These are phyloP conservation scores for Apostichopus parvimensis DNA, from an alignment of 35 echinoderm and acorn worm genomes.

Conservation along the genomic window DNA sequence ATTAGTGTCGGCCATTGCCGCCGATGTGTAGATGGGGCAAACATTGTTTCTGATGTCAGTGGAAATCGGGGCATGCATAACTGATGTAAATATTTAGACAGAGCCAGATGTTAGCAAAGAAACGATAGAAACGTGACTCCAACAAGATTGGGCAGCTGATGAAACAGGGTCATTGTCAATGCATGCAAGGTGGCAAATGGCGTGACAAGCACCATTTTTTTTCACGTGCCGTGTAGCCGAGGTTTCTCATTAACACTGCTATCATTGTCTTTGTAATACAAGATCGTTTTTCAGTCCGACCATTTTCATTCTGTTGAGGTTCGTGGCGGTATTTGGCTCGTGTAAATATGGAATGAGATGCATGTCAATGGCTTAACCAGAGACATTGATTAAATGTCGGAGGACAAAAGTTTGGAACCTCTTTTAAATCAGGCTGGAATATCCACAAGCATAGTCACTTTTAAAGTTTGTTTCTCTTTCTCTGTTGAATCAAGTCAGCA, in stretches of 20 bases:
- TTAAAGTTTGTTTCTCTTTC: too few relatives aligned
- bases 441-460: too few relatives aligned
- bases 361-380: too few relatives aligned
- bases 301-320: background rate
- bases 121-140: background rate
- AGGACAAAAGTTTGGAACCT: too few relatives aligned
- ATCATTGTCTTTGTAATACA: background rate
- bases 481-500: too few relatives aligned
- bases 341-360: constrained; percentile 2
- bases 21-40: background rate
- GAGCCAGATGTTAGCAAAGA: constrained; percentile 3
- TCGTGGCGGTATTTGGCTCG: background rate
- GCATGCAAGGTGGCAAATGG: constrained; percentile 31
- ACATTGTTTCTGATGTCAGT: background rate
- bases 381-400: too few relatives aligned
- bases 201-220: constrained; percentile 16
- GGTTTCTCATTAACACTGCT: too few relatives aligned
- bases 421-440: too few relatives aligned
- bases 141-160: constrained; percentile 5
- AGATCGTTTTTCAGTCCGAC: background rate
- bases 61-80: background rate
- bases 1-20: background rate
- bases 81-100: constrained; percentile 44
- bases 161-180: constrained; percentile 42
- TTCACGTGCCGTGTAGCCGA: background rate